Evolutionary conservation across 2,888 invertebrate genomes (phyloP), one percentile per base, ranked within the genome.

Genomic region (Melieria crassipennis): DNA sequence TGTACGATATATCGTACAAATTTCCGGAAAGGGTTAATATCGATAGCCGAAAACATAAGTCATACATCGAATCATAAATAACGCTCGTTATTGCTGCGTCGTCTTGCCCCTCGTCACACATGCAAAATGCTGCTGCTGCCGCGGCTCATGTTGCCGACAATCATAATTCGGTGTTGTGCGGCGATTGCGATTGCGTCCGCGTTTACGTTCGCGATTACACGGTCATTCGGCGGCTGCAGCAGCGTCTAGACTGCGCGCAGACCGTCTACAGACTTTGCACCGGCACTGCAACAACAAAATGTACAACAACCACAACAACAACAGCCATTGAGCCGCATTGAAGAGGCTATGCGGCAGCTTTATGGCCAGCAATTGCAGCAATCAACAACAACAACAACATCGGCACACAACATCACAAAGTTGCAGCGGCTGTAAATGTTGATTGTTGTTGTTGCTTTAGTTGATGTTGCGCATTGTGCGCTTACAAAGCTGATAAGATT

Each of bases 211-310:
- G 71, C 42, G 69, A 68, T 70, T 67, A 72, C 57, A 60, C 52
- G 52, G 52, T 52, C 52, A 52, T 52, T 52, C 13, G 13, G 11
- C 70, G 55, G 60, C 68, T 65, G 69, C 69, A 65, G 52, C 73
- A 57, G 72, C 63, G 72, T 73, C 77, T 71, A 73, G 72, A 77
- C 77, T 57, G 30, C 66, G 46, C 64, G 60, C 70, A 70, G 69
- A 72, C 70, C 64, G 10, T 65, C 57, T 65, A 46, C 73, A 56
- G 69, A 58, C 57, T 62, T 50, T 50, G 11, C 50, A 50, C 7
- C 50, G 11, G 11, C 50, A 50, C 7, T 3, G 11, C 50, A 50
- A 50, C 50, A 50, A 50, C 50, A 50, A 50, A 7, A 50, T 10
- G 9, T n/a, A n/a, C n/a, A n/a, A n/a, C n/a, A 50, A 50, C 50